Base-by-base conservation (phyloP, 2,888 invertebrate genomes). In the Dolichopus griseipennis region DNA sequence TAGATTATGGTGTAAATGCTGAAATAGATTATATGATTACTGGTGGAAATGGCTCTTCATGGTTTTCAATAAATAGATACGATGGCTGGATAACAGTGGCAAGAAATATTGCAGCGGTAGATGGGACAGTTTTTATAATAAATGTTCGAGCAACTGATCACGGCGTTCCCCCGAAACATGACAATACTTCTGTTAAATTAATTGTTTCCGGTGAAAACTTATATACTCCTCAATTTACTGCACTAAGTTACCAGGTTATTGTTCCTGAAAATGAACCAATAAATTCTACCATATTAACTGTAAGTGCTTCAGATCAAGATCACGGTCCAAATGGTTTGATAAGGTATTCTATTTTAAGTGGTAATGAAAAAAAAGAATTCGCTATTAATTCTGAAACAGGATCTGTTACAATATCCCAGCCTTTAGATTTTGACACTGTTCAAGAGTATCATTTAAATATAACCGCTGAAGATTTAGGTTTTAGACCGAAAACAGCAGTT, bases 231-330 rank as follows among this genome's bases (percentile, higher is more conserved):
- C 87, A 87, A 67, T 97, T 96, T 77, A 91, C 90, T 7, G 91
- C 91, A 0, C 81, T 89, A 0, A 91, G 91, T 74, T 94, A 95
- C 78, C 92, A 94, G 83, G 94, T 93, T 0, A 90, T 93, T 70
- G 92, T 97, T 1, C 91, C 93, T 0, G 96, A 97, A 84, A 95
- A 94, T 79, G 93, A 93, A 77, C 91, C 92, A 0, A 83, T 93
- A 0, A 93, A 93, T 2, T 90, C 93, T 1, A 89, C 91, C 0
- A 93, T 97, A 72, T 81, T 94, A 5, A 92, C 90, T 0, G 89
- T 97, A 0, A 88, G 86, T 71, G 96, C 96, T 5, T 87, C 88
- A 0, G 97, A 97, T 78, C 85, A 85, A 70, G 97, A 97, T 76
- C 84, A 85, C 72, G 95, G 96, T 0, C 92, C 95, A 0, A 97